These are phyloP conservation scores for Callaeas wilsoni DNA, from an alignment of 2,113 vertebrate genomes.

Conservation along the genomic window DNA sequence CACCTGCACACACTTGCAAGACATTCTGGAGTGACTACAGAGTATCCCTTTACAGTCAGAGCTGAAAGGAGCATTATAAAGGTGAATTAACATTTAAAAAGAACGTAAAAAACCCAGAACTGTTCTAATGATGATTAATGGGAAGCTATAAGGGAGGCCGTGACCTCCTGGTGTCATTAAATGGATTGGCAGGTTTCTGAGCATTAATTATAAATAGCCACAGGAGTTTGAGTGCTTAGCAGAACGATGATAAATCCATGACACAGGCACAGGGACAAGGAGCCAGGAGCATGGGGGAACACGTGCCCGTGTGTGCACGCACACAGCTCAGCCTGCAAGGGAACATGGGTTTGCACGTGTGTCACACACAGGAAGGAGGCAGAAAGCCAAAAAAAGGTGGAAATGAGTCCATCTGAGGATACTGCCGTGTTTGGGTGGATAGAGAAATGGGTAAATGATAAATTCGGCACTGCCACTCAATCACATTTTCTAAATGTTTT, in stretches of 20 bases:
- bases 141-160: slow-evolving; percentile 74
- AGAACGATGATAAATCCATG: slow-evolving; percentile 70
- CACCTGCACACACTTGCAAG: slow-evolving; percentile 27
- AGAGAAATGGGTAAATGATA: slow-evolving; percentile 65
- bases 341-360: accelerated
- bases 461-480: slow-evolving; percentile 72
- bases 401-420: accelerated
- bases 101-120: slow-evolving; percentile 75
- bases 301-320: neutral
- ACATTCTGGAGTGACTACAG: slow-evolving; percentile 31
- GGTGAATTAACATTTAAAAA: slow-evolving; percentile 81
- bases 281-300: neutral
- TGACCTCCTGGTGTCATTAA: slow-evolving; percentile 79
- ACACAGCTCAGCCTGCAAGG: neutral
- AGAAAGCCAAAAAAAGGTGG: neutral
- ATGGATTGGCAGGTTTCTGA: slow-evolving; percentile 80
- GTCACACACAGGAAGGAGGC: neutral
- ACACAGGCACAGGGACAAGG: slow-evolving; percentile 36
- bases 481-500: slow-evolving; percentile 78
- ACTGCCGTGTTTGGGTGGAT: neutral
- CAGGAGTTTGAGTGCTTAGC: slow-evolving; percentile 69
- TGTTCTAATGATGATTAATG: slow-evolving; percentile 78
- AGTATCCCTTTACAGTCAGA: slow-evolving; percentile 65
- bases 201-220: slow-evolving; percentile 81
- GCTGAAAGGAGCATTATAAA: slow-evolving; percentile 74